Base-by-base conservation (phyloP, 2,113 vertebrate genomes). In the Marmota monax region DNA sequence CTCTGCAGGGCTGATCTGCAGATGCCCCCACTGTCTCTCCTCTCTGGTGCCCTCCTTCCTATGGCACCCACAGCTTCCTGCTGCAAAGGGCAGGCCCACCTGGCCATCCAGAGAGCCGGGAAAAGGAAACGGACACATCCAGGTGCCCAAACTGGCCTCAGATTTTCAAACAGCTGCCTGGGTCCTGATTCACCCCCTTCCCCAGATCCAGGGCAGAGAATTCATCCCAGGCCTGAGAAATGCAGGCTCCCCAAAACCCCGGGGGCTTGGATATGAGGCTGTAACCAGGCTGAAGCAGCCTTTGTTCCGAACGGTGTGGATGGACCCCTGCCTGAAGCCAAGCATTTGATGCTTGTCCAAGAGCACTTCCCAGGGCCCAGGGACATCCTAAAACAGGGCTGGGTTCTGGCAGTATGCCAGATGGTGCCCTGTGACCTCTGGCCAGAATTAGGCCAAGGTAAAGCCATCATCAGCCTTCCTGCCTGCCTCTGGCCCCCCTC, bases 1-100 rank as follows among this genome's bases (percentile, higher is more conserved):
- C 86, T 95, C 97, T 93, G 92, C 92, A 90, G 98, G 98, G 98
- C 86, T 94, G 96, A 65, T 84, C 80, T 67, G 89, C 92, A 87
- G 56, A 58, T 93, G 88, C 10, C 4, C 13, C 7, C 17, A 10
- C 27, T 7, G 22, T 0, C 45, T 27, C 56, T 58, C 78, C 88
- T 73, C 34, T 56, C 48, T 4, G 22, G 56, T 51, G 5, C 32
- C 90, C 61, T 89, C 90, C 63, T 61, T 92, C 27, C 56, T 27
- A 48, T 51, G 88, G 16, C 0, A 4, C 37, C 39, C 3, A 20
- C 34, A 18, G 7, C 27, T 69, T 11, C 1, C 0, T 29, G 27
- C 4, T 4, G 32, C 4, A 22, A 74, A 6, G 0, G 65, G 2
- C 13, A 67, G 56, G 20, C 16, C 1, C 7, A 4, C 45, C 70